A percentile compares a stretch with the other conserved stretches of the same genome.
phyloP scores from a whole-genome alignment of 2,113 vertebrate species.

The Amia ocellicauda region DNA sequence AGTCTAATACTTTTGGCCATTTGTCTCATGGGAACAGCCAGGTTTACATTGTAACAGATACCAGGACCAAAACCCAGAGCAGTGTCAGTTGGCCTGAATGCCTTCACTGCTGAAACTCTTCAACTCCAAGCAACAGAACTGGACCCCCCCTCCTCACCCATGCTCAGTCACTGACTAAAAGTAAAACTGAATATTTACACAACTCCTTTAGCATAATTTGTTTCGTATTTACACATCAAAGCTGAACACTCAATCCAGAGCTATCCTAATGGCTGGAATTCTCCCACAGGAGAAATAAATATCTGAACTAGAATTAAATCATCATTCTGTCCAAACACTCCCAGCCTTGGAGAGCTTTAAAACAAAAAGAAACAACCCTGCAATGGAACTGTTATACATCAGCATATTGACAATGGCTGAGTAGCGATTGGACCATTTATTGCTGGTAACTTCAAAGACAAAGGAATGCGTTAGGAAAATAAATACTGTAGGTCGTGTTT shows the following conservation, averaged over 20 bases:
- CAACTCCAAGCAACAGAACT: too few species aligned
- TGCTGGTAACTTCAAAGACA: slow-evolving; percentile 24
- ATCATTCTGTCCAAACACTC: slow-evolving; percentile 29
- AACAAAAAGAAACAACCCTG: slow-evolving; percentile 30
- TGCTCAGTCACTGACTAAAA: too few species aligned
- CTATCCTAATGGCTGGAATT: slow-evolving; percentile 15
- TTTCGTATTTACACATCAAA: slow-evolving; percentile 15
- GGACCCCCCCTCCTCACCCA: too few species aligned
- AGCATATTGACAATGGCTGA: not conserved
- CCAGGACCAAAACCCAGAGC: too few species aligned
- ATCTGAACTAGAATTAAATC: slow-evolving; percentile 27
- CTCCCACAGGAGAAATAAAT: slow-evolving; percentile 29
- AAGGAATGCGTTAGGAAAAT: slow-evolving; percentile 37
- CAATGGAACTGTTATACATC: not conserved
- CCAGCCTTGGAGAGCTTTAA: slow-evolving; percentile 4
- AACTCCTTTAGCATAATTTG: slow-evolving; percentile 23
- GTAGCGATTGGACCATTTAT: not conserved
- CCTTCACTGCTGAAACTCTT: not conserved
- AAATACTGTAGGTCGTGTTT: slow-evolving; percentile 36
- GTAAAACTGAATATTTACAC: too few species aligned
- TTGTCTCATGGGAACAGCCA: too few species aligned
- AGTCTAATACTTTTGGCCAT: too few species aligned
- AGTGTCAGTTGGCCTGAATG: too few species aligned
- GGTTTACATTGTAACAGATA: too few species aligned
- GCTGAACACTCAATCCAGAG: slow-evolving; percentile 10